These are phyloP conservation scores for Microcebus murinus DNA, from an alignment of 2,113 vertebrate genomes.

Conservation along the genomic window DNA sequence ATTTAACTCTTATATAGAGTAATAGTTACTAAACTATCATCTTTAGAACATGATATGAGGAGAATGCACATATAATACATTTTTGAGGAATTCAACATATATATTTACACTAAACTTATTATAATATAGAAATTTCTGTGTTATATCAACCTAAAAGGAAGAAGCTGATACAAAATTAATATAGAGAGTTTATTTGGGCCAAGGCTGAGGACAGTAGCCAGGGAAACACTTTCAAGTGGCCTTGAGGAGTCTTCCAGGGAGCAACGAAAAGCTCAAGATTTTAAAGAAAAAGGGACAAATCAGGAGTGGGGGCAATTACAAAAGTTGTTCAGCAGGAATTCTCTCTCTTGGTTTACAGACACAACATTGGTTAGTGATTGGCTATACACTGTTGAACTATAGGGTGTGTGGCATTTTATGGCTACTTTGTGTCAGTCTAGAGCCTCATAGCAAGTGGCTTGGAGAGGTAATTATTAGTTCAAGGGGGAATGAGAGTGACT, in stretches of 20 bases:
- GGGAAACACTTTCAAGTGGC: neutral
- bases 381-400: neutral
- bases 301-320: neutral
- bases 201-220: neutral
- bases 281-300: too few species aligned
- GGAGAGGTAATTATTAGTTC: neutral
- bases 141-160: neutral
- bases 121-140: neutral
- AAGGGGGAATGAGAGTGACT: neutral
- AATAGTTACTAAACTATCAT: neutral
- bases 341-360: neutral
- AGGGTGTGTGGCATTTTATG: neutral
- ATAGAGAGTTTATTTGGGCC: neutral
- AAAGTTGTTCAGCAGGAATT: neutral
- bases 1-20: neutral
- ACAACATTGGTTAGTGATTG: neutral
- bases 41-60: neutral
- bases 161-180: neutral
- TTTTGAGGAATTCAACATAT: neutral
- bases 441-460: neutral
- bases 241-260: neutral
- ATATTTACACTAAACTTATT: neutral
- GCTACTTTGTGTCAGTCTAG: neutral
- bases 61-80: neutral
- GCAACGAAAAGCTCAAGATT: neutral